phyloP scores from a whole-genome alignment of 2,113 vertebrate species.

The Kryptolebias marmoratus region DNA sequence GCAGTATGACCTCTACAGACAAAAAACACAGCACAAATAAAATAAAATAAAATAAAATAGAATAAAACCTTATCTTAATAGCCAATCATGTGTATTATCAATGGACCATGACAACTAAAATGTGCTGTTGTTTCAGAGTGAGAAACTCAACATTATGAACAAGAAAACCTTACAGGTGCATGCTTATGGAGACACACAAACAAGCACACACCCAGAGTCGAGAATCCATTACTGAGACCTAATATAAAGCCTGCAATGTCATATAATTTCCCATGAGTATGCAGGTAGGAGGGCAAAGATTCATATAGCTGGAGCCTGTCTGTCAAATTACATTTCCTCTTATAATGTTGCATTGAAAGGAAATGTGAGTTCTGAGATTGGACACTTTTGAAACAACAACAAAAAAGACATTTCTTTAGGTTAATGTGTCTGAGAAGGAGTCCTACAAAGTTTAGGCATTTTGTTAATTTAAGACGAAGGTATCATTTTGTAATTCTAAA shows the following conservation, averaged over 20 bases:
- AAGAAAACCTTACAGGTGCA: conserved; percentile 28
- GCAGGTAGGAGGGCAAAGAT: conserved; percentile 37
- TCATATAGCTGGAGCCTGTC: conserved; percentile 32
- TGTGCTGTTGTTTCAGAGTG: conserved; percentile 26
- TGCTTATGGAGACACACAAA: not conserved
- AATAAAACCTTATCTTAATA: too few species aligned
- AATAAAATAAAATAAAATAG: not conserved
- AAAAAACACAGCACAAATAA: conserved; percentile 1
- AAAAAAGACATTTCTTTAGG: conserved; percentile 38
- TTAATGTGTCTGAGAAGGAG: conserved; percentile 14
- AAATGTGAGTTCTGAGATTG: conserved; percentile 15
- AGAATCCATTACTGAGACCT: conserved; percentile 46
- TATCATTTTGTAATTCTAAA: not conserved
- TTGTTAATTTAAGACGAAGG: not conserved
- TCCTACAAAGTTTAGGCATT: not conserved
- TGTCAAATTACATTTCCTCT: conserved; percentile 30
- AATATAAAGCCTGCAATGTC: conserved; percentile 23
- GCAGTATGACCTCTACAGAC: conserved; percentile 7
- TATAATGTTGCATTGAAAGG: conserved; percentile 4
- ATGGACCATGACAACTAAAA: conserved; percentile 32
- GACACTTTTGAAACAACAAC: conserved; percentile 25
- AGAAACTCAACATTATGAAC: conserved; percentile 19
- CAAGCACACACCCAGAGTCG: not conserved
- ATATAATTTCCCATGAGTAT: conserved; percentile 48
- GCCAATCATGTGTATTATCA: conserved; percentile 18